Percentiles rank a stretch among this genome's conserved stretches.
Evolutionary conservation across 2,888 invertebrate species (phyloP).

Genomic region (Pseudoips prasinana): DNA sequence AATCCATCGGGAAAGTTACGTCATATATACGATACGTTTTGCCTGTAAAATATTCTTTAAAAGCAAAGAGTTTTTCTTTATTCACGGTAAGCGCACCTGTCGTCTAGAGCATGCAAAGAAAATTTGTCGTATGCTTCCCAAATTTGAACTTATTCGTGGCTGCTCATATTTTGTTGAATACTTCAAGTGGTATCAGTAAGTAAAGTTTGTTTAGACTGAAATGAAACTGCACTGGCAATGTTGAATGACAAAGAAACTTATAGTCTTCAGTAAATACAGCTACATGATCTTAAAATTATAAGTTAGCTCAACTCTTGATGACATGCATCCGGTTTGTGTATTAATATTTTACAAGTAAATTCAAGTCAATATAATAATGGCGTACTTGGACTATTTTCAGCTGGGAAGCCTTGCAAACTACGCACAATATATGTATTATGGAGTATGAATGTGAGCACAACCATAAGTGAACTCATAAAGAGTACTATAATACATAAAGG

Average conservation of each 20-base stretch:
- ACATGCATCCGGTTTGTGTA: constrained; percentile 27
- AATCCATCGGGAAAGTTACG: constrained; percentile 50
- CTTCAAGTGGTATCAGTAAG: constrained; percentile 36
- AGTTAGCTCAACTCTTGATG: constrained; percentile 28
- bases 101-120: constrained; percentile 56
- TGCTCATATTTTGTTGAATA: constrained; percentile 47
- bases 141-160: constrained; percentile 63
- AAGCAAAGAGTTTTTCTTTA: constrained; percentile 54
- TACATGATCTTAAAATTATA: constrained; percentile 34
- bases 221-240: constrained; percentile 34
- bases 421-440: too few species aligned
- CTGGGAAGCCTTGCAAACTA: too few species aligned
- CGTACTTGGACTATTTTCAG: too few species aligned
- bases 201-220: constrained; percentile 38
- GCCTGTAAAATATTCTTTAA: constrained; percentile 61
- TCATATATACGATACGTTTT: constrained; percentile 47
- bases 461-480: too few species aligned
- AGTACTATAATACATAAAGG: too few species aligned
- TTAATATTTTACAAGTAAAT: constrained; percentile 20
- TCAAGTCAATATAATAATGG: too few species aligned
- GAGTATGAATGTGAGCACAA: too few species aligned
- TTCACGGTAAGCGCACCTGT: constrained; percentile 63
- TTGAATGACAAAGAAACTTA: constrained; percentile 36
- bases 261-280: constrained; percentile 28
- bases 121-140: constrained; percentile 68